Evolutionary conservation across 2,113 vertebrate genomes (phyloP), one percentile per base, ranked within the genome.

Genomic region (Spermophilus dauricus): DNA sequence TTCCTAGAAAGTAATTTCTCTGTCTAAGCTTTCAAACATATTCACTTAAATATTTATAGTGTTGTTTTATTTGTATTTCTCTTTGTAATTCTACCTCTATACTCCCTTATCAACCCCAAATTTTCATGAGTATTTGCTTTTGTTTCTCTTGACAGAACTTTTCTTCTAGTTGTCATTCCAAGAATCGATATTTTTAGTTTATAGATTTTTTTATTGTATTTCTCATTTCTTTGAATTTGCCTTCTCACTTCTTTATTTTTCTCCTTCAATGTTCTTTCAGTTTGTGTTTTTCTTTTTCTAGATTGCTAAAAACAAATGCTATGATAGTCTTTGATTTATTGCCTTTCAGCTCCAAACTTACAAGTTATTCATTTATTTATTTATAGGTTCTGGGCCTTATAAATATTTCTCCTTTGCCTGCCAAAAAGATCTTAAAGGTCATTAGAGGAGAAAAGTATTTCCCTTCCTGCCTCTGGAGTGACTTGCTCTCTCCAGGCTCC

Each of bases 171-270:
- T 92, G 4, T 39, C 51, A 81, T 91, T 91, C 42, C 32, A 95
- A 83, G 51, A 88, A 39, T 30, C 11, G 18, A 7, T 72, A n/a
- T 42, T 84, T 83, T 73, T 26, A 32, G 24, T 93, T 91, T 91
- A 65, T 53, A 93, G 89, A 77, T 89, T 85, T 39, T 39, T 95
- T 53, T 61, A 61, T 32, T 96, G 8, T 73, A 69, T 61, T 82
- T 80, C 58, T 95, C 51, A 85, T 61, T 58, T 95, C 13, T 73
- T 81, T 82, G 67, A 91, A 86, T 93, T 95, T 85, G 39, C 2
- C 45, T 95, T 92, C 45, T 90, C 94, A 48, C 42, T 61, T 89
- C 14, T 65, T 70, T 83, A 63, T 87, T 95, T 91, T 77, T 20
- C 85, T 93, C 58, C 42, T 86, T 85, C 67, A 85, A 0, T 93